These are phyloP conservation scores for Exephanes ischioxanthus DNA, from an alignment of 2,888 invertebrate genomes.

Conservation along the genomic window DNA sequence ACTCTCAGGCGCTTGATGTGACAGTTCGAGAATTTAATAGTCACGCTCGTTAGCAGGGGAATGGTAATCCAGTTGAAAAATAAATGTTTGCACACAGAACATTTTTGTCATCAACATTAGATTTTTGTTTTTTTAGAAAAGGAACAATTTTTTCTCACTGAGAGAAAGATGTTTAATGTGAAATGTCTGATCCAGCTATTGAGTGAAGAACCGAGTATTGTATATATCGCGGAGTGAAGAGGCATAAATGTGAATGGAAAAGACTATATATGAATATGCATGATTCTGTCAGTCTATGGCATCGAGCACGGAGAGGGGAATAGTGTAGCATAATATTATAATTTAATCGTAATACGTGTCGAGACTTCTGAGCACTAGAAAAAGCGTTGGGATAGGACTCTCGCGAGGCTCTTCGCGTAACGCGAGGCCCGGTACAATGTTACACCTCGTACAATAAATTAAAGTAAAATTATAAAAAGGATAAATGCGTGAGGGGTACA, in stretches of 20 bases:
- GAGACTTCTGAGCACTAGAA: constrained; percentile 30
- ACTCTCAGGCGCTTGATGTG: constrained; percentile 19
- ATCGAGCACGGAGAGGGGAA: constrained; percentile 34
- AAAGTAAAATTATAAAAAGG: constrained; percentile 61
- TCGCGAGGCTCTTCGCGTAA: constrained; percentile 21
- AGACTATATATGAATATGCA: constrained; percentile 56
- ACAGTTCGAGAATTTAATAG: neutral
- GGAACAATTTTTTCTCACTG: neutral
- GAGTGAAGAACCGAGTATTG: constrained; percentile 41
- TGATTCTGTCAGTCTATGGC: constrained; percentile 6
- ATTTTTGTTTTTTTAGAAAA: neutral
- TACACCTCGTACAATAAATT: constrained; percentile 48
- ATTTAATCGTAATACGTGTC: constrained; percentile 49
- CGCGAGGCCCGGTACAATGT: neutral
- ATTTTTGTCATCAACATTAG: neutral
- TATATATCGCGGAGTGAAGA: constrained; percentile 26
- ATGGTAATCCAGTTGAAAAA: neutral
- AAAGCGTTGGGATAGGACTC: constrained; percentile 21
- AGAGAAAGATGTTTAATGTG: neutral
- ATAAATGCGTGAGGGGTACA: constrained; percentile 36
- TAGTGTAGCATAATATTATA: constrained; percentile 40
- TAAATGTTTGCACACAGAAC: neutral
- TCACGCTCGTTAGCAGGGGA: constrained; percentile 28
- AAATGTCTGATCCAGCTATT: constrained; percentile 15
- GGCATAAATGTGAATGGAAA: constrained; percentile 42